phyloP scores from a whole-genome alignment of 1,140 invertebrate genomes.

The Eurytemora carolleeae region DNA sequence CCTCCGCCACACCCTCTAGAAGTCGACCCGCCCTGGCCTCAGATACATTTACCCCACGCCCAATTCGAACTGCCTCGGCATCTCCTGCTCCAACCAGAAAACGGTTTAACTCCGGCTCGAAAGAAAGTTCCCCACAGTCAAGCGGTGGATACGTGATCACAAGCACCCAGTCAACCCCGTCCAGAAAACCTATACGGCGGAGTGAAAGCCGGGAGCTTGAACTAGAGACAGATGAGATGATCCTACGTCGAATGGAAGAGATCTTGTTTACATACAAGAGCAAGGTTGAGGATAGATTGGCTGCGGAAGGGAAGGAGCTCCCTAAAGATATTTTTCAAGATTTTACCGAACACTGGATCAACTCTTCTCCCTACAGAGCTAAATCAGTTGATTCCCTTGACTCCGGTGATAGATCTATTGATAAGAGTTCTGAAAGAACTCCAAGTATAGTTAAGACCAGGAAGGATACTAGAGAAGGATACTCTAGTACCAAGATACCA shows the following conservation, averaged over 20 bases:
- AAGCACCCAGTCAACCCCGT: slow-evolving; percentile 7
- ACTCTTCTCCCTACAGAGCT: background rate
- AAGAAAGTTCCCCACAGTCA: background rate
- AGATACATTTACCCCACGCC: background rate
- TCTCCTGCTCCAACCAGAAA: background rate
- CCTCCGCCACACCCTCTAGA: background rate
- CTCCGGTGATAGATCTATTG: background rate
- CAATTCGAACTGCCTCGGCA: background rate
- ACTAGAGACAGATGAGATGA: slow-evolving; percentile 8
- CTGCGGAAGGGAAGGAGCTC: slow-evolving; percentile 7
- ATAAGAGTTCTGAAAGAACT: background rate
- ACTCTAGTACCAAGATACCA: slow-evolving; percentile 12
- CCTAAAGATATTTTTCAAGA: slow-evolving; percentile 12
- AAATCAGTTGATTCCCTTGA: background rate
- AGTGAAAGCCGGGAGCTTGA: background rate
- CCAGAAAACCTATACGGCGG: background rate
- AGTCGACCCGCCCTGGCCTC: background rate
- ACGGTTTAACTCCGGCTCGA: background rate
- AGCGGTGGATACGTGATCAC: background rate
- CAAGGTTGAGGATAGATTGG: slow-evolving; percentile 10
- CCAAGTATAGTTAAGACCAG: background rate
- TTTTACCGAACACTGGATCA: slow-evolving; percentile 10
- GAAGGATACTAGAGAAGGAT: slow-evolving; percentile 12
- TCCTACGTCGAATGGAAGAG: slow-evolving; percentile 16
- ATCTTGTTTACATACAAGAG: slow-evolving; percentile 15